Evolutionary conservation across 2,113 vertebrate species (phyloP), one percentile per base, ranked within the genome.

Genomic region (Sturnus vulgaris): DNA sequence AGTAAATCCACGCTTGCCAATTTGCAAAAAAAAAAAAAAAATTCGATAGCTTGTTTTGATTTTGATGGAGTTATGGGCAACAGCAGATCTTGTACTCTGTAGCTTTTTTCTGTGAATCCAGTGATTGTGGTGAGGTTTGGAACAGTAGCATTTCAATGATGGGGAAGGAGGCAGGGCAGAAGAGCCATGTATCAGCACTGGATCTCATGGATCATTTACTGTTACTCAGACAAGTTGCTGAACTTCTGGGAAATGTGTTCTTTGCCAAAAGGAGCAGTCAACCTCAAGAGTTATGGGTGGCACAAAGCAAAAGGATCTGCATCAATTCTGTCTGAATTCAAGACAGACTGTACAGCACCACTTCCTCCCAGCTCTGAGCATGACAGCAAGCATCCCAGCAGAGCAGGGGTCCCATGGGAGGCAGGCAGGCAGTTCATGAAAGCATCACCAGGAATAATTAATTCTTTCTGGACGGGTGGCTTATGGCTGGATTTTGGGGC

Each of bases 331-430:
- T 35, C 0, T 53, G 85, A 47, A 68, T 47, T 75, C 52, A 72
- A 30, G 59, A 30, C 18, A 44, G 19, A 60, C 40, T 12, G 24
- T 6, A 20, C 40, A 65, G 71, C 35, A 24, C 27, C 4, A 2
- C 46, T 16, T 72, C 57, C 75, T 66, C 56, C 52, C 63, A 71
- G 72, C 59, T 64, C 18, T 2, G 42, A 60, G 79, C 63, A 42
- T 0, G 0, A 17, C 42, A 64, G 49, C 35, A 61, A 73, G 14
- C 22, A 50, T 50, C 60, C 40, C 2, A 0, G 68, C 55, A 59
- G 77, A 76, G 57, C 46, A 16, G 20, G 44, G 30, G 23, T 42
- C 50, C 66, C 16, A 16, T 0, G 11, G 69, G 78, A 80, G 46
- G 46, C 28, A 85, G 61, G 78, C 25, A 24, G 44, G 75, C 0